These are phyloP conservation scores for Marronus borbonicus DNA, from an alignment of 2,888 invertebrate genomes.

Conservation along the genomic window DNA sequence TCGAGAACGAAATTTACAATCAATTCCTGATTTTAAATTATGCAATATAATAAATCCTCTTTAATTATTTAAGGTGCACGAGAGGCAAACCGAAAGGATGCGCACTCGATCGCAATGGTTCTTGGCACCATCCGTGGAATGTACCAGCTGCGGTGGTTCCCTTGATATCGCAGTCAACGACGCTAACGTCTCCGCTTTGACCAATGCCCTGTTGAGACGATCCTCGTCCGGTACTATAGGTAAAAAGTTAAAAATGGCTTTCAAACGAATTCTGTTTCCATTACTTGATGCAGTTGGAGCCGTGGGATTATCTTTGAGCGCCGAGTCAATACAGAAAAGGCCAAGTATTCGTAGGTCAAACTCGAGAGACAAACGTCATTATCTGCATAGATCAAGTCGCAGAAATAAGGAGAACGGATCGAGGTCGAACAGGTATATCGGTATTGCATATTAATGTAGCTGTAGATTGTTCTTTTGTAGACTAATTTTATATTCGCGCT, in stretches of 20 bases:
- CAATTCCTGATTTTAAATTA: no score
- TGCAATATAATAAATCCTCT: no score
- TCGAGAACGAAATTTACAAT: no score
- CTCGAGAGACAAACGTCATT: conserved; percentile 73
- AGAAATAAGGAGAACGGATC: conserved; percentile 75
- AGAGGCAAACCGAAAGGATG: conserved; percentile 97
- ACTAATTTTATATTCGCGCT: conserved; percentile 21
- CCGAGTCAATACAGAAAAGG: conserved; percentile 77
- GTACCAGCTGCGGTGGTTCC: conserved; percentile 69
- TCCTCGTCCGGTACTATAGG: conserved; percentile 76
- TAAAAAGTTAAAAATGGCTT: conserved; percentile 59
- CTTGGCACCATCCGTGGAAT: conserved; percentile 79
- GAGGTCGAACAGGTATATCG: conserved; percentile 66
- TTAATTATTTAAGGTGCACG: conserved; percentile 83
- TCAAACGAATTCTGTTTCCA: not conserved
- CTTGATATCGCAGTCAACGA: conserved; percentile 70
- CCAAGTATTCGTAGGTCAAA: conserved; percentile 74
- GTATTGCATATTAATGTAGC: not conserved
- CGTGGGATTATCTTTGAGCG: conserved; percentile 76
- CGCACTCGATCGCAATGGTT: conserved; percentile 98
- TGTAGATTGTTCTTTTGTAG: not conserved
- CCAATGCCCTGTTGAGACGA: conserved; percentile 69
- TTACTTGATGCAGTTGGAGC: conserved; percentile 71
- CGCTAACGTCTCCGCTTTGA: conserved; percentile 67
- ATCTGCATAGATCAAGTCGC: conserved; percentile 73